Percentiles rank a stretch among this genome's conserved stretches.
phyloP scores from a whole-genome alignment of 2,797 vertebrate genomes.

The Hypotaenidia okinawae region DNA sequence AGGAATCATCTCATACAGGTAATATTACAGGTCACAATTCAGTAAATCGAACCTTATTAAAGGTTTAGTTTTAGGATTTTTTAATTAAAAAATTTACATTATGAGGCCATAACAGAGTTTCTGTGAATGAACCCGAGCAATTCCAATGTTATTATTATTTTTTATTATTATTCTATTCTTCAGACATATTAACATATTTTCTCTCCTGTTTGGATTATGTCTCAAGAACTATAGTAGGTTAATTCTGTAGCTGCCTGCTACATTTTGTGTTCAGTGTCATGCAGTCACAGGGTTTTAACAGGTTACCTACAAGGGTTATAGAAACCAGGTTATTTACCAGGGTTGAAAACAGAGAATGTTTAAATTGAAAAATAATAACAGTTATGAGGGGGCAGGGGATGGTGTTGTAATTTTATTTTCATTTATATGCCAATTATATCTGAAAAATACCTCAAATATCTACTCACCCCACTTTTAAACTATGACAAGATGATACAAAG shows the following conservation, averaged over 20 bases:
- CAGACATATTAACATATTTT: neutral
- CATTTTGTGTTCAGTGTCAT: neutral
- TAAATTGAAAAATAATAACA: neutral
- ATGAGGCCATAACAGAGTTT: neutral
- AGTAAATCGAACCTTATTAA: neutral
- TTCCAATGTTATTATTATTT: neutral
- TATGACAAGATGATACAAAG: neutral
- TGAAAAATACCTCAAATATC: neutral
- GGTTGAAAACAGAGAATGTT: neutral
- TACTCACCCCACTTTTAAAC: neutral
- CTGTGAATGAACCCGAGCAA: neutral
- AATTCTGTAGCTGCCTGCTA: neutral
- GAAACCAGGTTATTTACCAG: neutral
- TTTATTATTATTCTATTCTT: neutral
- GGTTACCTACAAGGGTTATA: neutral
- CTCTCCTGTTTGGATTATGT: neutral
- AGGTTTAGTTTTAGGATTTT: neutral
- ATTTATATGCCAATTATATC: neutral
- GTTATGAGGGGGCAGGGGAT: neutral
- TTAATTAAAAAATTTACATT: neutral
- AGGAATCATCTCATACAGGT: constrained; percentile 41
- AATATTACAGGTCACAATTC: neutral
- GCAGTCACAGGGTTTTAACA: neutral
- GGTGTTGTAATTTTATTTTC: too few relatives aligned
- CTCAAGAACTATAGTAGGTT: neutral